These are phyloP conservation scores for Paguma larvata DNA, from an alignment of 2,797 vertebrate genomes.

Conservation along the genomic window DNA sequence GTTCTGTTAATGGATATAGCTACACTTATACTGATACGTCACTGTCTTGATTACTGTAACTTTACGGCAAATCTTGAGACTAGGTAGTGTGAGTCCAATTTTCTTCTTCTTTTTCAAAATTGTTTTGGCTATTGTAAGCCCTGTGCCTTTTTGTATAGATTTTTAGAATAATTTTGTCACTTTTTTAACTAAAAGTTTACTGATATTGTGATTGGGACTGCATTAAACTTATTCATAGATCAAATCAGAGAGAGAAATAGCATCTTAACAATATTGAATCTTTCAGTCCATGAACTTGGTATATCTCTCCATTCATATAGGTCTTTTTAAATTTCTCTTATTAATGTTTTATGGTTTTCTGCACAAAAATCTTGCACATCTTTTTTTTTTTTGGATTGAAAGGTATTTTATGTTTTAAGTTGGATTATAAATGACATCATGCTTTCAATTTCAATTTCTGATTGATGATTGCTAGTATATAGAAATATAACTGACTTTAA, in stretches of 20 bases:
- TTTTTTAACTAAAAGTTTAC: not conserved
- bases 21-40: not conserved
- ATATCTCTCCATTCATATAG: not conserved
- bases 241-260: not conserved
- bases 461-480: not conserved
- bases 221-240: not conserved
- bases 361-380: not conserved
- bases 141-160: not conserved
- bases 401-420: slow-evolving; percentile 3
- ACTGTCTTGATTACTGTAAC: not conserved
- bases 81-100: not conserved
- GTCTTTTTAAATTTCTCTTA: not conserved
- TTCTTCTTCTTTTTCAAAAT: not conserved
- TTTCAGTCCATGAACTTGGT: not conserved
- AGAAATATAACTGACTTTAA: not conserved
- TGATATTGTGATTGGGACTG: not conserved
- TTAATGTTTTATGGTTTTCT: not conserved
- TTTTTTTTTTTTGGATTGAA: slow-evolving; percentile 7
- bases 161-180: not conserved
- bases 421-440: not conserved
- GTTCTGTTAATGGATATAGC: not conserved
- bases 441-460: not conserved
- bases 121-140: not conserved
- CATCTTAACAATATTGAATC: not conserved
- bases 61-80: slow-evolving; percentile 7